Evolutionary conservation across 1,140 invertebrate species (phyloP).

Genomic region (Homalodisca vitripennis): DNA sequence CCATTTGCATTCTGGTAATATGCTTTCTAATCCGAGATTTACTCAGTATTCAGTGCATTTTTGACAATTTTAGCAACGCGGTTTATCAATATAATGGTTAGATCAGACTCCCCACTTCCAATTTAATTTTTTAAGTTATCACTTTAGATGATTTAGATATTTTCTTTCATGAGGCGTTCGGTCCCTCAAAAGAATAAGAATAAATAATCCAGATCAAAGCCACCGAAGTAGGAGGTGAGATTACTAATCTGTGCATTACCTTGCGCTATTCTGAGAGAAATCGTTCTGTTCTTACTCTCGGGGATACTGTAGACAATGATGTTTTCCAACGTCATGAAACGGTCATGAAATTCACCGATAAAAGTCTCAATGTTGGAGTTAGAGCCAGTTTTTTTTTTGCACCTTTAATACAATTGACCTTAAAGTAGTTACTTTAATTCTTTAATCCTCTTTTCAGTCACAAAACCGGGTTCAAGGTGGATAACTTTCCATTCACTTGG

Average conservation of each 20-base stretch:
- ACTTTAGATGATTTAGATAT: slow-evolving; percentile 1
- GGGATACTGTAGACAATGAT: neutral
- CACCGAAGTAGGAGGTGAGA: neutral
- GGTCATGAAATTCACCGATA: neutral
- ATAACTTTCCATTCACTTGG: neutral
- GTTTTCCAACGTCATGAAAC: neutral
- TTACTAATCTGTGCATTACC: neutral
- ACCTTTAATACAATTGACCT: neutral
- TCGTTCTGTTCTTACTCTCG: neutral
- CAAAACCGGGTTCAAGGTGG: neutral
- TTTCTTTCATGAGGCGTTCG: neutral
- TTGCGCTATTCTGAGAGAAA: neutral
- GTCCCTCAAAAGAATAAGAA: neutral
- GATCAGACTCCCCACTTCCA: neutral
- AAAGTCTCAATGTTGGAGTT: neutral
- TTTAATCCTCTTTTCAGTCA: slow-evolving; percentile 3
- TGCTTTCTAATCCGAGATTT: neutral
- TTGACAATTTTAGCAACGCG: neutral
- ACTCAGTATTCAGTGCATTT: neutral
- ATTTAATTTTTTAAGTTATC: neutral
- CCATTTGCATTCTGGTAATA: slow-evolving; percentile 6
- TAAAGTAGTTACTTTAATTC: neutral
- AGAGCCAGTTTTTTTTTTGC: neutral
- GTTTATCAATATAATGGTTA: neutral
- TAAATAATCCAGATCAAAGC: neutral